These are phyloP conservation scores for Schizopygopsis pylzovi DNA, from an alignment of 2,797 vertebrate species.

Conservation along the genomic window DNA sequence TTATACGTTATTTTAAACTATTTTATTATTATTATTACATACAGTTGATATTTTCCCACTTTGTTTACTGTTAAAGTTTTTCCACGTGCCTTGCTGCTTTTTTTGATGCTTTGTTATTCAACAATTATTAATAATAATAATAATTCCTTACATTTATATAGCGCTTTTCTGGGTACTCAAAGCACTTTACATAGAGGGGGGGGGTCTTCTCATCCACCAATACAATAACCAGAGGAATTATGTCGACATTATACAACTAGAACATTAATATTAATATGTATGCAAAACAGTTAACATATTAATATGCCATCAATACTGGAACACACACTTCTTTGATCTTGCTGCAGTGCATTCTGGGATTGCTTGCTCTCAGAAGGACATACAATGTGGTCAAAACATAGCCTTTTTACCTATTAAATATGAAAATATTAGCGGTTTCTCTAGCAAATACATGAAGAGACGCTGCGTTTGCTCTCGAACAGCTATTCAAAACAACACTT, in stretches of 20 bases:
- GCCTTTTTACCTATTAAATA: background rate
- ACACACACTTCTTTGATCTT: background rate
- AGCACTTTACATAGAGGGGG: too few species aligned
- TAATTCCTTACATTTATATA: too few species aligned
- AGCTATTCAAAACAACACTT: background rate
- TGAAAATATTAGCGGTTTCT: background rate
- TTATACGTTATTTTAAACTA: background rate
- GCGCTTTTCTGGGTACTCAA: too few species aligned
- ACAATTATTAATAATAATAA: background rate
- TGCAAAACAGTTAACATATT: background rate
- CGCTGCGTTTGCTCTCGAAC: background rate
- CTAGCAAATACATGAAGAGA: background rate
- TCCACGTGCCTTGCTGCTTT: background rate
- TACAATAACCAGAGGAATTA: background rate
- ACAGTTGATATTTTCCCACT: background rate
- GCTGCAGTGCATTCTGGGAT: background rate
- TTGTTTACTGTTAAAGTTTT: background rate
- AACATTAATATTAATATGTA: background rate
- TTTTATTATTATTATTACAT: background rate
- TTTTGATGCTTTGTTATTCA: background rate
- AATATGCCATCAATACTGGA: background rate
- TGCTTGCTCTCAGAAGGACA: background rate
- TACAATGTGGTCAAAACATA: background rate
- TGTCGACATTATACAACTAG: background rate
- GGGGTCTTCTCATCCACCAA: background rate